Percentiles rank a stretch among this genome's conserved stretches.
Conservation (phyloP, 2,113 vertebrate species). For the Vombatus ursinus region DNA sequence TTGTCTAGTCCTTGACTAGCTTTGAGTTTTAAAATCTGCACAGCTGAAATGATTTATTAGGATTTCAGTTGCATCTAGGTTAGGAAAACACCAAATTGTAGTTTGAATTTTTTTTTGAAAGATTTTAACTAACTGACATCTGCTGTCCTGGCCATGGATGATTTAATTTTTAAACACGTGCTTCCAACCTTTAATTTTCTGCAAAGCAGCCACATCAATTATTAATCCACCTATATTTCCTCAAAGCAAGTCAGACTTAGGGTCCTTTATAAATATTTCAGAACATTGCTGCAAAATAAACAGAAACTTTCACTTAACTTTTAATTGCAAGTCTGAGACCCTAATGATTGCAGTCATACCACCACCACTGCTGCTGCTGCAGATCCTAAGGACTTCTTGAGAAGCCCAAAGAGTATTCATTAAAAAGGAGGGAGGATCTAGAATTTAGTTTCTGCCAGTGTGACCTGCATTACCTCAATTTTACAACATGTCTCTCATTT, state of each 20-base stretch:
- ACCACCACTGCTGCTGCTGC: neutral
- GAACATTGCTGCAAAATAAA: constrained; percentile 84
- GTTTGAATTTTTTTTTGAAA: constrained; percentile 75
- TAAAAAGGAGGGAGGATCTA: neutral
- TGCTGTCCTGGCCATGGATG: constrained; percentile 81
- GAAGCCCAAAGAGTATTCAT: neutral
- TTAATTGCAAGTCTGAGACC: constrained; percentile 82
- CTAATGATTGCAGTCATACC: constrained; percentile 54
- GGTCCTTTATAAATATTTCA: constrained; percentile 89
- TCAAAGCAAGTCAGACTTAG: constrained; percentile 85
- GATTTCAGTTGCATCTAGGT: constrained; percentile 74
- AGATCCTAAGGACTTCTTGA: neutral
- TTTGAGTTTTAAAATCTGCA: constrained; percentile 76
- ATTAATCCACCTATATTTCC: constrained; percentile 87
- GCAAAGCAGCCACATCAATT: constrained; percentile 87
- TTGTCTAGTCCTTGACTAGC: constrained; percentile 72
- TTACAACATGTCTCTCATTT: constrained; percentile 48
- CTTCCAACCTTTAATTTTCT: constrained; percentile 89
- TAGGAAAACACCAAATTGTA: constrained; percentile 76
- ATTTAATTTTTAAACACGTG: constrained; percentile 90
- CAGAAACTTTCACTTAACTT: constrained; percentile 87
- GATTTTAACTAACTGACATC: constrained; percentile 85
- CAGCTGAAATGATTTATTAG: constrained; percentile 78
- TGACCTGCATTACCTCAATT: neutral
- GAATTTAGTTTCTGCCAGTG: neutral